Evolutionary conservation across 2,888 invertebrate species (phyloP), one percentile per base, ranked within the genome.

Genomic region (Sipha maydis): DNA sequence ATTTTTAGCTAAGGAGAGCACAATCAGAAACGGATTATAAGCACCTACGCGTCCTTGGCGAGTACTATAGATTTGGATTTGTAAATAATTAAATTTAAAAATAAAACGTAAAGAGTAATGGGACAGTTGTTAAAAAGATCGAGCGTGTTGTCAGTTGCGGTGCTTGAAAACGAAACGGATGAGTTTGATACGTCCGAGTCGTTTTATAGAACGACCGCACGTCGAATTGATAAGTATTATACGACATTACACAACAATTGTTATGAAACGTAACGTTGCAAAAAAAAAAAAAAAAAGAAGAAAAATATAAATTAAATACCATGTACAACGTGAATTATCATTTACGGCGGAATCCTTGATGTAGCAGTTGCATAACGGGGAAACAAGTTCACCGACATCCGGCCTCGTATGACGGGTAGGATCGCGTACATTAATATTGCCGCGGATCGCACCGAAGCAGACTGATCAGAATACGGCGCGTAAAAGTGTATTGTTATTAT

Each of bases 381-480:
- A 85, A 73, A 86, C 71, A 86, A 79, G 34, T 86, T 71, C 71
- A 25, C 34, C 69, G 79, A 79, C 25, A 79, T 86, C 54, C 71
- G 54, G 11, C 71, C 28, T 11, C n/a, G n/a, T 28, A 31, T 14
- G 31, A 25, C 34, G 25, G 69, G 69, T 34, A 25, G 69, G 54
- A 17, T 21, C 61, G 4, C 25, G 5, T 21, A 19, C 1, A 56
- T 3, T 0, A 61, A 4, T 61, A 61, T 25, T 61, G 25, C 61
- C 0, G 19, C 21, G 56, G 56, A 61, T 61, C 61, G 61, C 19
- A 61, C 61, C 1, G 38, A 0, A 25, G n/a, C 28, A 67, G 67
- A n/a, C 67, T 67, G 61, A 8, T 21, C 25, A 5, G 25, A 67
- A 67, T 25, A 5, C 25, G 28, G 11, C 28, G 14, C 69, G 8